Conservation (phyloP, 2,888 invertebrate genomes). For the Melolontha melolontha region DNA sequence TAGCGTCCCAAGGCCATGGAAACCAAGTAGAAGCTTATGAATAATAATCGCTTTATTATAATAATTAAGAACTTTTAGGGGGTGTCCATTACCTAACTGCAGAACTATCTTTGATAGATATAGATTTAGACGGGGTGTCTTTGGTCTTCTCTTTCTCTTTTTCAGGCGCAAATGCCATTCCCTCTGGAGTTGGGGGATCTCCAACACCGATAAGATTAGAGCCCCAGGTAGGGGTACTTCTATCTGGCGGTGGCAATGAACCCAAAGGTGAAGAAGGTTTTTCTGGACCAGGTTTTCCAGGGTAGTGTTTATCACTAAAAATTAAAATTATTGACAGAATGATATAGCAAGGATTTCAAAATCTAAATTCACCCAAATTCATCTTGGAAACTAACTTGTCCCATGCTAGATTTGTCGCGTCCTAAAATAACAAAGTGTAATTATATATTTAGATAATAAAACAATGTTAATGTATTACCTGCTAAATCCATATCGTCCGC, state of each 20-base stretch:
- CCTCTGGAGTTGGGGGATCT: constrained; percentile 48
- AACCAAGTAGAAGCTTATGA: no score
- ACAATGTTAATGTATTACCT: constrained; percentile 3
- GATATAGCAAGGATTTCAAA: no score
- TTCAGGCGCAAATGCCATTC: constrained; percentile 18
- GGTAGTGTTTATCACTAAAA: constrained; percentile 6
- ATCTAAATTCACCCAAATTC: constrained; percentile 4
- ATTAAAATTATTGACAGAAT: no score
- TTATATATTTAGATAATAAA: neutral
- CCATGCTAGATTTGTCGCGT: constrained; percentile 6
- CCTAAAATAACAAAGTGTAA: constrained; percentile 5
- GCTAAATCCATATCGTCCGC: constrained; percentile 4
- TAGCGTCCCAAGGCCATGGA: no score
- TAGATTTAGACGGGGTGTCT: constrained; percentile 1
- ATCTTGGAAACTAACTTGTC: constrained; percentile 31
- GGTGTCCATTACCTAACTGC: constrained; percentile 7
- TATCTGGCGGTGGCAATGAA: constrained; percentile 50
- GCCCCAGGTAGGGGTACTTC: constrained; percentile 61
- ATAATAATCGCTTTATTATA: no score
- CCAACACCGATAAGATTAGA: constrained; percentile 60
- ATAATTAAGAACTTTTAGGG: neutral
- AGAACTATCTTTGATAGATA: neutral
- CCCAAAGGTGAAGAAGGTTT: constrained; percentile 55
- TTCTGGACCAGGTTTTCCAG: neutral
- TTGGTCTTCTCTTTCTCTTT: neutral